These are phyloP conservation scores for Corapipo altera DNA, from an alignment of 2,113 vertebrate genomes.

Conservation along the genomic window DNA sequence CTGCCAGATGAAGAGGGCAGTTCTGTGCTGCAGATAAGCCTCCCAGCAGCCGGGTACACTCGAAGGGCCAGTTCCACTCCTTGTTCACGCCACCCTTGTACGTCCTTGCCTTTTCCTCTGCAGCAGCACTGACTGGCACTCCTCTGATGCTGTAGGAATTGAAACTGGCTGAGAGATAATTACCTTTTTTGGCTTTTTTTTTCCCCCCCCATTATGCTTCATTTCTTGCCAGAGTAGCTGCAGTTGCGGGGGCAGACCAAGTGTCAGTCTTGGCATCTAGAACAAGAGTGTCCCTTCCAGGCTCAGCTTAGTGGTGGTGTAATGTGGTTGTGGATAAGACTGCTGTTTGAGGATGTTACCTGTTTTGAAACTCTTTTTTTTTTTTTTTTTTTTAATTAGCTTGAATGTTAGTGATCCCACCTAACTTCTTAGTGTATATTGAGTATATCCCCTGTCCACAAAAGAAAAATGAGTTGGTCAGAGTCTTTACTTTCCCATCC, in stretches of 20 bases:
- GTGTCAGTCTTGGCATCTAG: background rate
- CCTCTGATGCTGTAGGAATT: background rate
- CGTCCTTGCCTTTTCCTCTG: background rate
- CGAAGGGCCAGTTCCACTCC: constrained; percentile 52
- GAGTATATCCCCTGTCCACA: background rate
- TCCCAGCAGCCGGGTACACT: background rate
- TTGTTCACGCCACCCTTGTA: background rate
- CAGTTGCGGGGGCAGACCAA: background rate
- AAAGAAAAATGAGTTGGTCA: background rate
- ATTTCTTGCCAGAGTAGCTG: background rate
- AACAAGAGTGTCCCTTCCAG: background rate
- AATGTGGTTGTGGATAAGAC: background rate
- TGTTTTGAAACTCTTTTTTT: background rate
- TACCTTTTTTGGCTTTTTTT: background rate
- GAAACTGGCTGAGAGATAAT: background rate
- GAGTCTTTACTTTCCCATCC: background rate
- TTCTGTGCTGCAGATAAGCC: constrained; percentile 33
- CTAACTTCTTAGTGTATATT: background rate
- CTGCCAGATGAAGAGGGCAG: constrained; percentile 21
- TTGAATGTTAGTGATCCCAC: background rate
- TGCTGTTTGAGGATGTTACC: background rate
- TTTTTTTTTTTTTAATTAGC: background rate
- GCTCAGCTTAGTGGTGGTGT: background rate
- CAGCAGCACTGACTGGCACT: background rate
- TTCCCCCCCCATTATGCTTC: background rate